Evolutionary conservation across 2,888 invertebrate genomes (phyloP).

Genomic region (Acanthopleura granulata): DNA sequence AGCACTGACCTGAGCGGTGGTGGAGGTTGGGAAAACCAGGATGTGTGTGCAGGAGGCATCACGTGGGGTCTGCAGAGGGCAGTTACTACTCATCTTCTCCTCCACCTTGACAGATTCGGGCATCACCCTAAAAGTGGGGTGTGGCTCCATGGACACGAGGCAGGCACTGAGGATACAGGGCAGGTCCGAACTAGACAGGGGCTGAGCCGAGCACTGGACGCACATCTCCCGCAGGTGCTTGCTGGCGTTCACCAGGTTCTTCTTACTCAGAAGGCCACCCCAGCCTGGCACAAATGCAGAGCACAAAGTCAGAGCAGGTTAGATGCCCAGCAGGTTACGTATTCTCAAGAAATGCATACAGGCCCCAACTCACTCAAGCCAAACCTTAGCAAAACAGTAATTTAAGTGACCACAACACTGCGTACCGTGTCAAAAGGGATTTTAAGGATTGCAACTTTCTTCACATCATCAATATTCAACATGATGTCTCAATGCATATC

Average conservation of each 20-base stretch:
- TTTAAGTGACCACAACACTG: no score
- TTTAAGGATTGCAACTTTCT: no score
- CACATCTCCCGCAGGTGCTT: slow-evolving; percentile 91
- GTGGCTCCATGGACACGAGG: slow-evolving; percentile 94
- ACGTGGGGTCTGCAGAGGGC: slow-evolving; percentile 87
- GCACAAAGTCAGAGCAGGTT: not conserved
- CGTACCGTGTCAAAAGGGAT: no score
- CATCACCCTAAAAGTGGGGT: slow-evolving; percentile 80
- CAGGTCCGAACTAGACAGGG: slow-evolving; percentile 81
- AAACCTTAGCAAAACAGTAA: no score
- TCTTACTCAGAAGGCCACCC: slow-evolving; percentile 93
- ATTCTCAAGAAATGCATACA: no score
- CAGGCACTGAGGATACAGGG: slow-evolving; percentile 98
- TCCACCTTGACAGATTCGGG: slow-evolving; percentile 66
- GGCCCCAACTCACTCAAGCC: no score
- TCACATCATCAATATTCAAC: no score
- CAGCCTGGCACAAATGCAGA: slow-evolving; percentile 75
- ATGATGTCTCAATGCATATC: no score
- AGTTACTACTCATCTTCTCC: slow-evolving; percentile 64
- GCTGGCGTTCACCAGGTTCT: slow-evolving; percentile 89
- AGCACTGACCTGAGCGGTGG: slow-evolving; percentile 60
- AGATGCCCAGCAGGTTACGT: not conserved
- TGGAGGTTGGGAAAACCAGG: slow-evolving; percentile 94
- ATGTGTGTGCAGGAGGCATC: slow-evolving; percentile 98
- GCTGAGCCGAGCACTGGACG: slow-evolving; percentile 85